These are phyloP conservation scores for Onthophagus sagittarius DNA, from an alignment of 2,888 invertebrate species.

Conservation along the genomic window DNA sequence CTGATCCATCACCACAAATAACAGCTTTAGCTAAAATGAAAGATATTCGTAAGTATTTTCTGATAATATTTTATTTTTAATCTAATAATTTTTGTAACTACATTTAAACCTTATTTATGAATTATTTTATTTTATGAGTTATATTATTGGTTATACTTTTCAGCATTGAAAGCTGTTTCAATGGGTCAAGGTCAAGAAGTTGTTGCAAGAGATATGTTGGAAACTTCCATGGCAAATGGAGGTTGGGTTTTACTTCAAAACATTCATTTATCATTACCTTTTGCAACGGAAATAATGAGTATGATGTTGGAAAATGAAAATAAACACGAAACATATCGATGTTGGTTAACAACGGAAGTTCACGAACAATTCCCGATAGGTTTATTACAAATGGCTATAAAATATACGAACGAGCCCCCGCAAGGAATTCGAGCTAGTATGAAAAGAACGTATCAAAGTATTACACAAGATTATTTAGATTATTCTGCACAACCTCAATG, in stretches of 20 bases:
- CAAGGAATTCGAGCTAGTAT: conserved; percentile 92
- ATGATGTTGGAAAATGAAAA: conserved; percentile 80
- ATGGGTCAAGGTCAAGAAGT: conserved; percentile 97
- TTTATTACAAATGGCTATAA: conserved; percentile 84
- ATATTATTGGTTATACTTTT: too few relatives aligned
- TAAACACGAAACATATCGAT: conserved; percentile 77
- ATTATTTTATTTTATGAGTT: too few relatives aligned
- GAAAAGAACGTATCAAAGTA: conserved; percentile 86
- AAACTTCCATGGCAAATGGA: conserved; percentile 54
- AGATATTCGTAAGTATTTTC: conserved; percentile 64
- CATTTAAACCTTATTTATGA: too few relatives aligned
- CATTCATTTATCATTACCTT: conserved; percentile 91
- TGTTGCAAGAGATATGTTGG: conserved; percentile 48
- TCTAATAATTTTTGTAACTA: neutral
- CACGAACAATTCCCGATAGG: conserved; percentile 92
- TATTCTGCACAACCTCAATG: conserved; percentile 88
- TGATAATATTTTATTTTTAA: neutral
- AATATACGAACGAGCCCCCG: conserved; percentile 96
- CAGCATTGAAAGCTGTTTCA: conserved; percentile 80
- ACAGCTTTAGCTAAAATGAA: conserved; percentile 80
- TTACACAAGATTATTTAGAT: conserved; percentile 88
- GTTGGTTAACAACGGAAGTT: conserved; percentile 95
- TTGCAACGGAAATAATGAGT: conserved; percentile 90
- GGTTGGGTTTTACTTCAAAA: conserved; percentile 95
- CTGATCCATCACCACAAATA: conserved; percentile 95